Conservation (phyloP, 2,888 invertebrate species). For the Gibbula magus region DNA sequence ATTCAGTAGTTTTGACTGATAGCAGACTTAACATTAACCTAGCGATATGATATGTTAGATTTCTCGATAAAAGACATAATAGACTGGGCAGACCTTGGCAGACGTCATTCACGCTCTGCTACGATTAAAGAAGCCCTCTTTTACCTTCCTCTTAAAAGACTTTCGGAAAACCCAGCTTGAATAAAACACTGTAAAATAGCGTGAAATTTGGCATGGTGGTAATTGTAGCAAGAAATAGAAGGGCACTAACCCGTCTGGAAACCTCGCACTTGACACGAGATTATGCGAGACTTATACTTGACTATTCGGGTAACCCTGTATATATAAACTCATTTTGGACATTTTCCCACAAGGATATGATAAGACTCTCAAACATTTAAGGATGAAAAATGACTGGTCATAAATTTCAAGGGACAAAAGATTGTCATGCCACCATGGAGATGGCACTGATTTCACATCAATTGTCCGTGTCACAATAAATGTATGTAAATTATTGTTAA, state of each 20-base stretch:
- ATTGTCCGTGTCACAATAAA: too few species aligned
- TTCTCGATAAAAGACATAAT: background rate
- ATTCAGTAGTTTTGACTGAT: background rate
- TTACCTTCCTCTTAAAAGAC: background rate
- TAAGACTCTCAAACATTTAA: background rate
- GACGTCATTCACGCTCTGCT: background rate
- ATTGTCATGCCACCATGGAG: constrained; percentile 1
- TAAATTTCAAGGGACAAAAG: constrained; percentile 3
- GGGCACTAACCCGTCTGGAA: background rate
- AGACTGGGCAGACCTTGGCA: background rate
- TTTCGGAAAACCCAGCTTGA: background rate
- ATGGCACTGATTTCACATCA: too few species aligned
- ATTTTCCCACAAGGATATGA: background rate
- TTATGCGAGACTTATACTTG: background rate
- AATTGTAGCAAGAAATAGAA: background rate
- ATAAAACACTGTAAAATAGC: background rate
- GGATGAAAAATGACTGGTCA: constrained; percentile 7
- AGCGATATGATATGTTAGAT: constrained; percentile 1
- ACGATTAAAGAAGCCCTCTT: background rate
- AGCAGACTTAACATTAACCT: constrained; percentile 13
- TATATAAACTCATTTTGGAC: constrained; percentile 9
- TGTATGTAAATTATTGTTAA: too few species aligned
- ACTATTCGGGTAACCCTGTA: background rate
- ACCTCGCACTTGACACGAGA: constrained; percentile 12
- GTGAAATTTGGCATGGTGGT: background rate